Percentiles rank a stretch among this genome's conserved stretches.
These are phyloP conservation scores for Neodiprion lecontei DNA, from an alignment of 1,140 invertebrate genomes.

Conservation along the genomic window DNA sequence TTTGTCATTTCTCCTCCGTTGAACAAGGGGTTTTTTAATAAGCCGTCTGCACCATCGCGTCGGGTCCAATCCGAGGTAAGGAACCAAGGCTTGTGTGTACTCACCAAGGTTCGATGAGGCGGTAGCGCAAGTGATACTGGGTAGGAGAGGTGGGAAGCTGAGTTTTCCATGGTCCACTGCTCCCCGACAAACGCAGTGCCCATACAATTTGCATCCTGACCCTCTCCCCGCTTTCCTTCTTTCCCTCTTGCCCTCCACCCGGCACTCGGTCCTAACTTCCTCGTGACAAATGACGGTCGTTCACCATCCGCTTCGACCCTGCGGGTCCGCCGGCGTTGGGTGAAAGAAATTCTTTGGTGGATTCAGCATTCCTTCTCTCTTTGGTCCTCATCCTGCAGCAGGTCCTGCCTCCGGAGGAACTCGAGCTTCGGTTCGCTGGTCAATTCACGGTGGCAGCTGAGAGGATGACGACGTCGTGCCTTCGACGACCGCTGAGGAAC, in stretches of 20 bases:
- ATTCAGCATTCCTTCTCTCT: background rate
- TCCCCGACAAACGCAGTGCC: background rate
- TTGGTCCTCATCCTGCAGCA: background rate
- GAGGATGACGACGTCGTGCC: background rate
- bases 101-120: background rate
- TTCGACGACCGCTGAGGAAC: too few relatives aligned
- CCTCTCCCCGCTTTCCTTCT: background rate
- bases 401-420: background rate
- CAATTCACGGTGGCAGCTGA: background rate
- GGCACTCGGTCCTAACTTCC: too few relatives aligned
- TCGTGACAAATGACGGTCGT: background rate
- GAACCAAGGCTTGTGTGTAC: background rate
- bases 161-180: background rate
- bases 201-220: slow-evolving; percentile 1
- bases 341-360: background rate
- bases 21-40: too few relatives aligned
- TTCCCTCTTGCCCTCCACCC: too few relatives aligned
- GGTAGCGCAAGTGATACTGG: background rate
- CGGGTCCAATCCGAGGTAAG: too few relatives aligned
- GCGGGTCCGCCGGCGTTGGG: background rate
- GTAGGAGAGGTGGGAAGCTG: background rate
- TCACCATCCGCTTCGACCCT: background rate
- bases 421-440: background rate
- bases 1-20: too few relatives aligned
- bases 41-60: too few relatives aligned